Evolutionary conservation across 1,140 invertebrate species (phyloP).

Genomic region (Trachymyrmex cornetzi): DNA sequence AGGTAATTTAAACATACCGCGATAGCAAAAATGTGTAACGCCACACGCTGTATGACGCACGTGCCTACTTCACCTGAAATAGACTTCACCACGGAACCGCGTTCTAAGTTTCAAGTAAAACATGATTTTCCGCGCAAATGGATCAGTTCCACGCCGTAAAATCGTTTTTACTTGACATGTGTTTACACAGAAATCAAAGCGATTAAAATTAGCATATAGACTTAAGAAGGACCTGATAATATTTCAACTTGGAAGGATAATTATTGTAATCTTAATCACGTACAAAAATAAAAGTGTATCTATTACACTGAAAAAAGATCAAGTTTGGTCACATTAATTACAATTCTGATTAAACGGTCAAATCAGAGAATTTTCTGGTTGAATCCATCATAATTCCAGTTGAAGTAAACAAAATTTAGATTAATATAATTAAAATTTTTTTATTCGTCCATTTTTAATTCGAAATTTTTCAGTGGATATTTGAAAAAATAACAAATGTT

Average conservation of each 20-base stretch:
- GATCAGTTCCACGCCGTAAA: neutral
- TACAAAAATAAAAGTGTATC: neutral
- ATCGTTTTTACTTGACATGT: neutral
- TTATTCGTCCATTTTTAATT: no score
- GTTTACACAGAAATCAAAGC: neutral
- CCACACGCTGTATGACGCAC: slow-evolving; percentile 39
- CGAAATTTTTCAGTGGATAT: neutral
- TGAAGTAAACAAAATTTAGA: no score
- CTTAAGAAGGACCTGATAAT: neutral
- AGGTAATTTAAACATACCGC: slow-evolving; percentile 18
- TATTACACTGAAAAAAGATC: neutral
- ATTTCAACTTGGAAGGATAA: neutral
- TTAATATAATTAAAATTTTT: no score
- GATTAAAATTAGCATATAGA: neutral
- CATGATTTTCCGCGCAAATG: slow-evolving; percentile 4
- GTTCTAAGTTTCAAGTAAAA: slow-evolving; percentile 31
- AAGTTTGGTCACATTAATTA: no score
- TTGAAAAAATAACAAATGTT: neutral
- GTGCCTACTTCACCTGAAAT: slow-evolving; percentile 49
- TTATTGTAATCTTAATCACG: neutral
- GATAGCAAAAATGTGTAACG: slow-evolving; percentile 38
- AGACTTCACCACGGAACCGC: slow-evolving; percentile 32
- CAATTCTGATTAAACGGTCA: no score
- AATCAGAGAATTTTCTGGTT: no score
- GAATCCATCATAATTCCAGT: no score